Evolutionary conservation across 2,797 vertebrate species (phyloP), one percentile per base, ranked within the genome.

Genomic region (Catharus ustulatus): DNA sequence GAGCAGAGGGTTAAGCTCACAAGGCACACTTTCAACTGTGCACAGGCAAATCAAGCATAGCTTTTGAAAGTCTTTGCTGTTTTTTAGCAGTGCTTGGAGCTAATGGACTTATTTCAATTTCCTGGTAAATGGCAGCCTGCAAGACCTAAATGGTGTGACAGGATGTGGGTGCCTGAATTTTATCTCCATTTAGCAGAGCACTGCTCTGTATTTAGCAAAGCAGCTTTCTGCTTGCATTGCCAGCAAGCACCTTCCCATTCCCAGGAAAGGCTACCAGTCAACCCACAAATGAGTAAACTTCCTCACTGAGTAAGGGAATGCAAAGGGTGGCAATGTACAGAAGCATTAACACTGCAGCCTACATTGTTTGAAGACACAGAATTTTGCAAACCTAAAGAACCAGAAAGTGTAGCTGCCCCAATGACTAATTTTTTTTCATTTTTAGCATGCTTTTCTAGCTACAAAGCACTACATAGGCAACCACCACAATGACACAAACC

Each of bases 151-250:
- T 43, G 58, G 77, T 81, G 76, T 95, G 93, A 92, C 98, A 98
- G 98, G 98, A 98, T 98, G 98, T 98, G 98, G 98, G 97, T 91
- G 67, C 87, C 67, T 96, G 78, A 63, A 52, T 94, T 97, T 96
- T 95, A 96, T 96, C 96, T 95, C 62, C 94, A 72, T 83, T 96
- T 91, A 79, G 93, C 97, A 96, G 95, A 93, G 80, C 90, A 89
- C 72, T 91, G 84, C 74, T 49, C 96, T 96, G 80, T 76, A 71
- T 27, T 77, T 36, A 94, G 89, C 85, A 94, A 97, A 95, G 94
- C 73, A 58, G 93, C 93, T 93, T 90, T 97, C 75, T 78, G 96
- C 95, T 91, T 86, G 89, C 81, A 89, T 19, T 57, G 51, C 96
- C 95, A 69, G 91, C 71, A 82, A 73, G 68, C 3, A 3, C 54